Evolutionary conservation across 1,140 invertebrate genomes (phyloP).

Genomic region (Drosophila burlai): DNA sequence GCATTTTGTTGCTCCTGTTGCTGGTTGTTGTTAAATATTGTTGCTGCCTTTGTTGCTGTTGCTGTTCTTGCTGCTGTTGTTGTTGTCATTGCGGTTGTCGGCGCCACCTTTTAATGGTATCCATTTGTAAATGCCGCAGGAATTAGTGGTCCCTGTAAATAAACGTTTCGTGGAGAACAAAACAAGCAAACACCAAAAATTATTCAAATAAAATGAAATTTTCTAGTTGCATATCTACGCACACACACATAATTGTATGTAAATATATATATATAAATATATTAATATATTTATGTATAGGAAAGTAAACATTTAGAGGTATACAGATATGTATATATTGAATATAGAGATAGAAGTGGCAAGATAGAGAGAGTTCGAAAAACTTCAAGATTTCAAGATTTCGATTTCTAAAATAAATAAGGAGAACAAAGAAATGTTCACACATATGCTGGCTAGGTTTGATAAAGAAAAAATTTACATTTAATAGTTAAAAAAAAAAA

Average conservation of each 20-base stretch:
- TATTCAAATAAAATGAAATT: constrained; percentile 75
- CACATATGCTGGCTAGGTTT: constrained; percentile 21
- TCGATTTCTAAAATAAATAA: constrained; percentile 26
- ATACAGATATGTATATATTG: constrained; percentile 37
- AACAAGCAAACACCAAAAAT: constrained; percentile 78
- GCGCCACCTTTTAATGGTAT: constrained; percentile 92
- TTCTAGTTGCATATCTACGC: constrained; percentile 56
- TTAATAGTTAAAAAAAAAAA: too few relatives aligned
- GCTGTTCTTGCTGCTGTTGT: constrained; percentile 53
- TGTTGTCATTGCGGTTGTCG: constrained; percentile 79
- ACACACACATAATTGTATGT: constrained; percentile 61
- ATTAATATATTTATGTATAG: constrained; percentile 49
- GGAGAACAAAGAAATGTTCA: constrained; percentile 4
- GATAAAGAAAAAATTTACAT: constrained; percentile 6
- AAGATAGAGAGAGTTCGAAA: constrained; percentile 34
- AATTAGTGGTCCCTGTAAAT: constrained; percentile 93
- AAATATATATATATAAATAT: constrained; percentile 42
- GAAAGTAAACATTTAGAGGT: constrained; percentile 64
- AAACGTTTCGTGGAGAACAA: constrained; percentile 77
- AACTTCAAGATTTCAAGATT: constrained; percentile 1
- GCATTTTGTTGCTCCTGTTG: constrained; percentile 53
- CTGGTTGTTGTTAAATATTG: constrained; percentile 31
- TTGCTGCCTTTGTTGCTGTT: constrained; percentile 47
- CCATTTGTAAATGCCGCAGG: constrained; percentile 97
- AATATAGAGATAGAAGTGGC: constrained; percentile 39